These are phyloP conservation scores for Sebastes kiyomatsui DNA, from an alignment of 2,797 vertebrate species.

Conservation along the genomic window DNA sequence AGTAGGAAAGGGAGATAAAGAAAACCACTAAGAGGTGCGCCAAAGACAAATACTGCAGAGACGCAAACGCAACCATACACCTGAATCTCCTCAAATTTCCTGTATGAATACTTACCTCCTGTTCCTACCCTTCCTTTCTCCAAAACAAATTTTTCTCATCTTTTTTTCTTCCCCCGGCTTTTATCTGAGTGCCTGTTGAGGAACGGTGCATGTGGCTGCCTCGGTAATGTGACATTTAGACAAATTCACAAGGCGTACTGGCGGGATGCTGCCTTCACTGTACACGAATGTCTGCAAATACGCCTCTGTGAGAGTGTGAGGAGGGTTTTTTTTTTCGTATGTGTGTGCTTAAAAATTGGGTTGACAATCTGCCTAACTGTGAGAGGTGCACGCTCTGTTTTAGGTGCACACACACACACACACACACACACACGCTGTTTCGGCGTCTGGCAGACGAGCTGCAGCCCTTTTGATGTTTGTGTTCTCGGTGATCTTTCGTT, in stretches of 20 bases:
- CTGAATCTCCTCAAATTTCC: slow-evolving; percentile 3
- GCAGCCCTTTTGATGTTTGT: slow-evolving; percentile 60
- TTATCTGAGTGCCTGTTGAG: slow-evolving; percentile 54
- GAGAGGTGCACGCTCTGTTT: slow-evolving; percentile 32
- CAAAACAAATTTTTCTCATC: slow-evolving; percentile 11
- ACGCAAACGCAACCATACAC: slow-evolving; percentile 8
- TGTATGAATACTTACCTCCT: slow-evolving; percentile 18
- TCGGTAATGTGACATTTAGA: slow-evolving; percentile 68
- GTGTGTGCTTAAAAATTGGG: slow-evolving; percentile 37
- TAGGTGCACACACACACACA: slow-evolving; percentile 18
- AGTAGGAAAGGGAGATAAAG: slow-evolving; percentile 41
- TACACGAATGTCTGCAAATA: slow-evolving; percentile 31
- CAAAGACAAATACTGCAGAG: slow-evolving; percentile 31
- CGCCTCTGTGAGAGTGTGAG: background rate
- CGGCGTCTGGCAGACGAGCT: slow-evolving; percentile 43
- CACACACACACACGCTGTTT: slow-evolving; percentile 14
- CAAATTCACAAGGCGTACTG: slow-evolving; percentile 48
- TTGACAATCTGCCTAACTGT: slow-evolving; percentile 48
- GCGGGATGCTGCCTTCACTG: slow-evolving; percentile 37
- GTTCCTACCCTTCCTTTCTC: slow-evolving; percentile 22
- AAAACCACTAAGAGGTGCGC: slow-evolving; percentile 7
- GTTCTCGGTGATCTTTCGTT: slow-evolving; percentile 25
- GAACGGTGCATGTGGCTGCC: slow-evolving; percentile 49
- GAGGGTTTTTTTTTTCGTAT: background rate
- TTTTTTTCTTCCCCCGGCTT: slow-evolving; percentile 3